phyloP scores from a whole-genome alignment of 2,113 vertebrate genomes.

The Pelecanoides urinatrix region DNA sequence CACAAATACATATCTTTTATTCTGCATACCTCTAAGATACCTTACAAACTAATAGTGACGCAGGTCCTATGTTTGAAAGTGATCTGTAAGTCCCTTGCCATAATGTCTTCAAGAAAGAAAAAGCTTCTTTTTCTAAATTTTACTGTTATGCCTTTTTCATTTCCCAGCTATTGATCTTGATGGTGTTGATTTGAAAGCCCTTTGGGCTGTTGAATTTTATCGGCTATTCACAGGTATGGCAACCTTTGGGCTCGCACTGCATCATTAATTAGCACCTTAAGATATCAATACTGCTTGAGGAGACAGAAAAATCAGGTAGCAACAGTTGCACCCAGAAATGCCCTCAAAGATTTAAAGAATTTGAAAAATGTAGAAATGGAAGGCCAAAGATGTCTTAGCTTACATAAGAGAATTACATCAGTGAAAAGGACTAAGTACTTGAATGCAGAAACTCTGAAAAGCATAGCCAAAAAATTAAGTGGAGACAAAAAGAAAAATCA shows the following conservation, averaged over 20 bases:
- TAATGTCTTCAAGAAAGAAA: not conserved
- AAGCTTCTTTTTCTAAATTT: not conserved
- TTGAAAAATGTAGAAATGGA: not conserved
- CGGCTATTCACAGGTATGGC: conserved; percentile 73
- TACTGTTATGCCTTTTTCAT: not conserved
- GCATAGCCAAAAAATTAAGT: not conserved
- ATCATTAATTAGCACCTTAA: conserved; percentile 70
- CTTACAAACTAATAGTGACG: not conserved
- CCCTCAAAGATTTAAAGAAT: not conserved
- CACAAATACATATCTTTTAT: not conserved
- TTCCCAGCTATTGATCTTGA: conserved; percentile 60
- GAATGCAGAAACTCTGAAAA: not conserved
- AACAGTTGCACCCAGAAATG: not conserved
- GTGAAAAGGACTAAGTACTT: not conserved
- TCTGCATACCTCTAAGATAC: not conserved
- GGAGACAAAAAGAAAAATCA: not conserved
- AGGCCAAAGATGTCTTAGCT: not conserved
- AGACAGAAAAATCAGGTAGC: not conserved
- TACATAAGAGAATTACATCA: not conserved
- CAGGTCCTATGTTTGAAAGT: not conserved
- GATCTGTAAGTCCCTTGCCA: not conserved
- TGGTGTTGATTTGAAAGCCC: conserved; percentile 68
- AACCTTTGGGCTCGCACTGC: conserved; percentile 68
- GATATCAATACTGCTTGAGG: conserved; percentile 70
- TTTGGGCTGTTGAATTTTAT: conserved; percentile 76